Base-by-base conservation (phyloP, 2,113 vertebrate species). In the Mastomys coucha region DNA sequence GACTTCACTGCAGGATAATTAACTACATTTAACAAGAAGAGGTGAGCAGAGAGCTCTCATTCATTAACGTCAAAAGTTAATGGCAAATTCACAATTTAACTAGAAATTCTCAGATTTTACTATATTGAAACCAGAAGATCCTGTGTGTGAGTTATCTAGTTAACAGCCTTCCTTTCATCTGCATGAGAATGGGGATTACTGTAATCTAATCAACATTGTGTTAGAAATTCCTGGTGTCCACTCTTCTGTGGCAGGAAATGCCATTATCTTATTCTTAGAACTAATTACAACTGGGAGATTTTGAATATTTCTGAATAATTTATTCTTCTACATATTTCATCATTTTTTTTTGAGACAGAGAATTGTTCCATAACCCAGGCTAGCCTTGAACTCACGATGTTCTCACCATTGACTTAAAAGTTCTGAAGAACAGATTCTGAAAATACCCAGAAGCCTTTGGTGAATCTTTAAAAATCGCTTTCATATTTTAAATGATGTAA, bases 181-280 rank as follows among this genome's bases (percentile, higher is more conserved):
- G 69, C 58, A 26, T 85, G 72, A 91, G 53, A 67, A 84, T 96
- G 76, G 56, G 42, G 60, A 80, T 70, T 90, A 96, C 88, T 93
- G 88, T 94, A 93, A 93, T 94, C 33, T 95, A 94, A 94, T 94
- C 2, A 20, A 24, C 97, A 95, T 97, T 91, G 75, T 85, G n/a
- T 63, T 56, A 77, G 78, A 91, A 87, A 97, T 70, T 58, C 88
- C 96, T 97, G 92, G 91, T 98, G 96, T 93, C 93, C 94, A 89
- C 24, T 91, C 17, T 36, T 69, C 77, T 87, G 36, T 85, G 51
- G 92, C 33, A 28, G 53, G 95, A 93, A 97, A 97, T 70, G 89
- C 91, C 93, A 96, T 58, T 22, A 0, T 78, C 86, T 56, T 51
- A 91, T 78, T 91, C 76, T 98, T 96, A 97, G 95, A 98, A 84